Base-by-base conservation (phyloP, 2,113 vertebrate species). In the Camelus bactrianus region DNA sequence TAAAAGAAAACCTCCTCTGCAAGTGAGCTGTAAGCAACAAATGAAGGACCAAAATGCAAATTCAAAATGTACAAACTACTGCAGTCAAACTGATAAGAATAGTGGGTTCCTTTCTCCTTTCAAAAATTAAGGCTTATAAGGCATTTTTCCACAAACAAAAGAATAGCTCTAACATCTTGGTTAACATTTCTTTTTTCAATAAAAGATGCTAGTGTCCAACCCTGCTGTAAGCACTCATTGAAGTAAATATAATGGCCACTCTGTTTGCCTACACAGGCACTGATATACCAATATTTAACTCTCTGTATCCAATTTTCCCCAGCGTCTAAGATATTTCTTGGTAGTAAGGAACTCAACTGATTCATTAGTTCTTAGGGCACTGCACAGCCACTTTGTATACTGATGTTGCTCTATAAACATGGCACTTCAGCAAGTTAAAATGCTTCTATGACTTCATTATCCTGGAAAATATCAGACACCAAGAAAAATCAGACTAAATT, bases 191-290 rank as follows among this genome's bases (percentile, higher is more conserved):
- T 93, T 97, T 98, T 98, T 96, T 93, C 97, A 95, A 93, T 96
- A 98, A 98, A 98, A 98, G 77, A 97, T 97, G 83, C 93, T 96
- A 81, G 17, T 98, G 98, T 98, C 96, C 91, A 96, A 96, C 87
- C 48, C 97, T 97, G 77, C 64, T 98, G 96, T 97, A 97, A 98
- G 95, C 97, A 97, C 80, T 73, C 98, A 98, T 97, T 98, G 98
- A 98, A 95, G 72, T 67, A 52, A 91, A 97, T 85, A 99, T 97
- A 99, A 99, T 96, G 1, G 97, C 72, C 97, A 94, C 97, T 98
- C 97, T 99, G 98, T 98, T 97, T 98, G 96, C 86, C 94, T 97
- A 96, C 93, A 97, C 73, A 97, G 93, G 87, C 94, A 87, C 35
- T 91, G 96, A 84, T 91, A 93, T 56, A 97, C 26, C 65, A 96